These are phyloP conservation scores for Plutella xylostella DNA, from an alignment of 2,888 invertebrate species.

Conservation along the genomic window DNA sequence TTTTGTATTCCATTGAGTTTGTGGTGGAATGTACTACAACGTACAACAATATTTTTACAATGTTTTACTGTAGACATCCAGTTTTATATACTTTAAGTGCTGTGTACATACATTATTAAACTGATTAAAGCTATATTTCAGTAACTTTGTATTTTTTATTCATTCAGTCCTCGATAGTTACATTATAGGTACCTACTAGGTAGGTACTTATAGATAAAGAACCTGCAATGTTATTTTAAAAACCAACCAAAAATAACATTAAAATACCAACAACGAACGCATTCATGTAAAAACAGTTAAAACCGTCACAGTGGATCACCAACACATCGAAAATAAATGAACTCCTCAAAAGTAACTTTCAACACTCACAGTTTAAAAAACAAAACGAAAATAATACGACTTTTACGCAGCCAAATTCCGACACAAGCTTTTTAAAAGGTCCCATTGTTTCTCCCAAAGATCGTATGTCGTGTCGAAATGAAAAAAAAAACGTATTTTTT, in stretches of 20 bases:
- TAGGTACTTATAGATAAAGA: background rate
- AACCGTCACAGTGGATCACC: background rate
- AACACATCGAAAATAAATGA: background rate
- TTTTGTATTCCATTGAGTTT: no score
- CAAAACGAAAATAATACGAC: background rate
- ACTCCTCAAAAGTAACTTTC: background rate
- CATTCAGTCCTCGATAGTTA: background rate
- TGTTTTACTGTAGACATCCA: slow-evolving; percentile 57
- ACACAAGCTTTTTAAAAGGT: background rate
- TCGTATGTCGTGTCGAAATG: slow-evolving; percentile 1
- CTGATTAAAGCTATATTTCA: slow-evolving; percentile 69
- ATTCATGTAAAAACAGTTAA: no score
- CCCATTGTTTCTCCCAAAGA: background rate
- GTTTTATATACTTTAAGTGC: slow-evolving; percentile 57
- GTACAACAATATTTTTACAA: slow-evolving; percentile 54
- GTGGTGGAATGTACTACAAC: slow-evolving; percentile 18
- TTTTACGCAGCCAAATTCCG: slow-evolving; percentile 1
- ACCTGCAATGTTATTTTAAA: no score
- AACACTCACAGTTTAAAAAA: background rate
- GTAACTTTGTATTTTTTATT: slow-evolving; percentile 24
- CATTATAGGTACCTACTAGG: background rate
- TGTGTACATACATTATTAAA: slow-evolving; percentile 62
- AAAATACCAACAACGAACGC: no score
- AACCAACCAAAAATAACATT: no score
- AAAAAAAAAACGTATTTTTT: no score